Percentiles rank a stretch among this genome's conserved stretches.
Conservation (phyloP, 2,888 invertebrate genomes). For the Spicauda simplicius region DNA sequence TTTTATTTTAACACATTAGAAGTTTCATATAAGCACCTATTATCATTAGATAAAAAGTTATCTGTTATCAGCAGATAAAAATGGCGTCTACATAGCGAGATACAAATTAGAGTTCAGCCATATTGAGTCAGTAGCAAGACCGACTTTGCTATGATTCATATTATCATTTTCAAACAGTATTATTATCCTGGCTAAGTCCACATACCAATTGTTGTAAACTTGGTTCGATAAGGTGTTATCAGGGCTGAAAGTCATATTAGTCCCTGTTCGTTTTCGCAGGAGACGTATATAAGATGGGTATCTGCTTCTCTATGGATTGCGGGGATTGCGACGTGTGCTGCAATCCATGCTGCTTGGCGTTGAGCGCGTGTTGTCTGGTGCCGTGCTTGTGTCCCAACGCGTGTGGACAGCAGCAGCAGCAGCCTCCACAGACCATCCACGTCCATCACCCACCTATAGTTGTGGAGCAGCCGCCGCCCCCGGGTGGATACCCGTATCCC, state of each 20-base stretch:
- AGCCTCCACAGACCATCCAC: conserved; percentile 65
- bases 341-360: conserved; percentile 75
- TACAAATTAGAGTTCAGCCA: conserved; percentile 14
- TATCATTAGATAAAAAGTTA: conserved; percentile 28
- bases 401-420: conserved; percentile 70
- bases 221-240: conserved; percentile 38
- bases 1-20: not conserved
- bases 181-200: not conserved
- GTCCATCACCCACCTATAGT: conserved; percentile 68
- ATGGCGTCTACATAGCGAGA: conserved; percentile 22
- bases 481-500: conserved; percentile 57
- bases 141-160: conserved; percentile 5
- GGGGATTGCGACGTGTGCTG: conserved; percentile 73
- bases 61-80: conserved; percentile 24
- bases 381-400: conserved; percentile 78
- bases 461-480: conserved; percentile 57
- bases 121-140: conserved; percentile 16
- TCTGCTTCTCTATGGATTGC: conserved; percentile 74
- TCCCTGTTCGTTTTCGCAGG: conserved; percentile 59
- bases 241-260: conserved; percentile 37
- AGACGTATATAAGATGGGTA: conserved; percentile 62
- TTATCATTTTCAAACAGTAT: conserved; percentile 5
- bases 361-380: conserved; percentile 74
- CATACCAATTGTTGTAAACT: conserved; percentile 1
- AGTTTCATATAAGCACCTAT: not conserved